A percentile compares a stretch with the other conserved stretches of the same genome.
Evolutionary conservation across 2,113 vertebrate genomes (phyloP).

Genomic region (Raja brachyura): DNA sequence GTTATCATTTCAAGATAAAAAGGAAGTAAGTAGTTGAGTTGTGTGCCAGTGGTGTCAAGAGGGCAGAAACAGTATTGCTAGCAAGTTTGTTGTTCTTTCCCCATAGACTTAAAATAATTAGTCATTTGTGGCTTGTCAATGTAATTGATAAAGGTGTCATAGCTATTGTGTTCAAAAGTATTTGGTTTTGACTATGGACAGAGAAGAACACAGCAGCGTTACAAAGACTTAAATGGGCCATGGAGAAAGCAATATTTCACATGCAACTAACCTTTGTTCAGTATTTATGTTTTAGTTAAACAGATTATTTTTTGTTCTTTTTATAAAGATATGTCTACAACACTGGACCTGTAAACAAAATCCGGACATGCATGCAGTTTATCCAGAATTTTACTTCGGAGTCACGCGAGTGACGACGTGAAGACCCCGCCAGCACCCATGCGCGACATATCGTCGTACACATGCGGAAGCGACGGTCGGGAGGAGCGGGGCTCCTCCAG

Average conservation of each 20-base stretch:
- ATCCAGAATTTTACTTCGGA: no score
- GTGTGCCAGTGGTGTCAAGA: no score
- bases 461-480: no score
- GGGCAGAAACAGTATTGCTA: not conserved
- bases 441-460: no score
- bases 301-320: not conserved
- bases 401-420: no score
- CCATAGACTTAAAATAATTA: not conserved
- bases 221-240: not conserved
- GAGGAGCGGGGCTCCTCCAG: no score
- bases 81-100: not conserved
- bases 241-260: not conserved
- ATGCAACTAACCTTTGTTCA: not conserved
- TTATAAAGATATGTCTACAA: not conserved
- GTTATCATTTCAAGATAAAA: slow-evolving; percentile 6
- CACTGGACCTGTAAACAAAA: not conserved
- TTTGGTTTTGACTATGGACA: not conserved
- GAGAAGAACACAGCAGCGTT: not conserved
- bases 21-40: no score
- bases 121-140: not conserved
- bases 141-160: not conserved
- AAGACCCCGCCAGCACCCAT: no score
- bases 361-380: not conserved
- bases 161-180: not conserved
- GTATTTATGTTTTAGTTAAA: not conserved